These are phyloP conservation scores for Agrypnia vestita DNA, from an alignment of 1,140 invertebrate species.

Conservation along the genomic window DNA sequence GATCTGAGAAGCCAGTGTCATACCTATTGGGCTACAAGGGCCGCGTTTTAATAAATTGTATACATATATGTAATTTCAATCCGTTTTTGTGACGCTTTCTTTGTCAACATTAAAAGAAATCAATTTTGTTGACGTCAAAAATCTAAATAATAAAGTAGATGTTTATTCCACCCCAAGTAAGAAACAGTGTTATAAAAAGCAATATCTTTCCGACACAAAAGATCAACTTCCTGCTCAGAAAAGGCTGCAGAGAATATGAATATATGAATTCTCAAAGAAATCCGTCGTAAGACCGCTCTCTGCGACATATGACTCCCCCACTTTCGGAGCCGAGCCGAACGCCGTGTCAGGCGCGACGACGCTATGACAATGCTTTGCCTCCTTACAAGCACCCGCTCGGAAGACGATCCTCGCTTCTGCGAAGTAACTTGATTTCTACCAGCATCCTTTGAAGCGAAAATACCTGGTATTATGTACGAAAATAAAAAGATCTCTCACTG, in stretches of 20 bases:
- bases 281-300: constrained; percentile 46
- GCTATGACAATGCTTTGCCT: constrained; percentile 15
- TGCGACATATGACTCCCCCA: constrained; percentile 47
- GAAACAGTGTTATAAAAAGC: constrained; percentile 13
- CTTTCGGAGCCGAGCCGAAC: neutral
- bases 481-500: neutral
- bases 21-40: too few species aligned
- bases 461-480: neutral
- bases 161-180: too few species aligned
- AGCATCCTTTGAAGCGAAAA: constrained; percentile 15
- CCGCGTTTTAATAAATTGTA: too few species aligned
- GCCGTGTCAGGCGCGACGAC: neutral
- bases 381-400: constrained; percentile 33
- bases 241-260: constrained; percentile 32
- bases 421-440: constrained; percentile 33
- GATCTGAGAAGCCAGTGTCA: too few species aligned
- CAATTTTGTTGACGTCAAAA: too few species aligned
- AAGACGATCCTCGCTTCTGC: constrained; percentile 40
- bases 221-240: constrained; percentile 11
- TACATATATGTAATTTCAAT: too few species aligned
- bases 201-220: constrained; percentile 37
- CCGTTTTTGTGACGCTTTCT: too few species aligned
- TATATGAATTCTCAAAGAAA: constrained; percentile 49
- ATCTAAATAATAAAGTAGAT: too few species aligned
- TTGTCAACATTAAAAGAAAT: too few species aligned